phyloP scores from a whole-genome alignment of 2,113 vertebrate species.

The Ellobius talpinus region DNA sequence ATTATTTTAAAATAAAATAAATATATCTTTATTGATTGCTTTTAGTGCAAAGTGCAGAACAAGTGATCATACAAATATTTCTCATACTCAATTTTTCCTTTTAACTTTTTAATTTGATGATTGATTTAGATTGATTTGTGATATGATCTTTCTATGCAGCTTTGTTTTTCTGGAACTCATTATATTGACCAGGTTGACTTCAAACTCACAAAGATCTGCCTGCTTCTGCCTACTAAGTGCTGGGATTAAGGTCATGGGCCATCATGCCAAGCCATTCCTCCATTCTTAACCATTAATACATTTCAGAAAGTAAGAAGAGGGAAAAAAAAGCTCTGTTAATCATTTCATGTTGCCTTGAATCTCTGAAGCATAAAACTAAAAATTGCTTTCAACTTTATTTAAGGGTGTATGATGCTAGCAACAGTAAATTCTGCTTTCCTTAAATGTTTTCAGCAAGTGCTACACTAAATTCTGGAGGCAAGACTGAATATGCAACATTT shows the following conservation, averaged over 20 bases:
- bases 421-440: not conserved
- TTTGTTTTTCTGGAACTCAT: not conserved
- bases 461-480: not conserved
- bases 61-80: not conserved
- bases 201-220: too few species aligned
- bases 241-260: too few species aligned
- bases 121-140: not conserved
- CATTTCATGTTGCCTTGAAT: too few species aligned
- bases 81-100: not conserved
- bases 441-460: not conserved
- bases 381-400: constrained; percentile 27
- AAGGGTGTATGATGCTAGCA: not conserved
- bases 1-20: constrained; percentile 31
- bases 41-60: not conserved
- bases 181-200: too few species aligned
- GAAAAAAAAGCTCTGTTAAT: too few species aligned
- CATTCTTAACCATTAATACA: too few species aligned
- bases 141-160: not conserved
- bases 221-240: too few species aligned
- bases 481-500: not conserved
- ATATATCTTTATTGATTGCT: not conserved
- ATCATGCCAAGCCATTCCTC: too few species aligned
- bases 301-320: too few species aligned
- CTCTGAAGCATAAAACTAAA: not conserved
- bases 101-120: not conserved